Base-by-base conservation (phyloP, 2,113 vertebrate genomes). In the Eupsittula cactorum region DNA sequence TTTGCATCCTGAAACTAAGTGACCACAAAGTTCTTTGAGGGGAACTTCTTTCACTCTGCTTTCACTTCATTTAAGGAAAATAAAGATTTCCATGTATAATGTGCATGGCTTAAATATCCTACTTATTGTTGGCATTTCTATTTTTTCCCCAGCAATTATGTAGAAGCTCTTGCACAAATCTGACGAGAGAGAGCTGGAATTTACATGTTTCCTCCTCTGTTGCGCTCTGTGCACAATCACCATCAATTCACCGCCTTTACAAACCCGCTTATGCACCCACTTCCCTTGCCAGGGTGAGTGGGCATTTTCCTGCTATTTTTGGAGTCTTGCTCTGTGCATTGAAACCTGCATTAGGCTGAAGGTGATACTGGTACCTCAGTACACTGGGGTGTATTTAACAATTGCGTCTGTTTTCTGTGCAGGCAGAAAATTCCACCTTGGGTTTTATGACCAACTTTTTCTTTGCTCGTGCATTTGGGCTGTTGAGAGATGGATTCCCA, bases 31-130 rank as follows among this genome's bases (percentile, higher is more conserved):
- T 92, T 93, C 63, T 57, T 79, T 63, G 63, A 76, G 85, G 77
- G 60, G 46, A 93, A 80, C 55, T 59, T 93, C 46, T 88, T 92
- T 94, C 67, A 50, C 71, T 88, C 46, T 93, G 76, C 65, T 94
- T 92, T 76, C 62, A 55, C 44, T 89, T 67, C 49, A 69, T 84
- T 92, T 90, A 59, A 84, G 82, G 82, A 90, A 94, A 88, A 92
- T 39, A 75, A 74, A 84, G 18, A 82, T 93, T 94, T 91, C 70
- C 37, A 27, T 69, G 19, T 94, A 37, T 76, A 64, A 79, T 92
- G 41, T 77, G 41, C 41, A 50, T 33, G n/a, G n/a, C 39, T 91
- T 87, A 92, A 96, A 89, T 93, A 73, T 55, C 73, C 73, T 87
- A 46, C 53, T 93, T 96, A 70, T 28, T 79, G 81, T 71, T 88